These are phyloP conservation scores for Enteromius trimaculatus DNA, from an alignment of 2,797 vertebrate species.

Conservation along the genomic window DNA sequence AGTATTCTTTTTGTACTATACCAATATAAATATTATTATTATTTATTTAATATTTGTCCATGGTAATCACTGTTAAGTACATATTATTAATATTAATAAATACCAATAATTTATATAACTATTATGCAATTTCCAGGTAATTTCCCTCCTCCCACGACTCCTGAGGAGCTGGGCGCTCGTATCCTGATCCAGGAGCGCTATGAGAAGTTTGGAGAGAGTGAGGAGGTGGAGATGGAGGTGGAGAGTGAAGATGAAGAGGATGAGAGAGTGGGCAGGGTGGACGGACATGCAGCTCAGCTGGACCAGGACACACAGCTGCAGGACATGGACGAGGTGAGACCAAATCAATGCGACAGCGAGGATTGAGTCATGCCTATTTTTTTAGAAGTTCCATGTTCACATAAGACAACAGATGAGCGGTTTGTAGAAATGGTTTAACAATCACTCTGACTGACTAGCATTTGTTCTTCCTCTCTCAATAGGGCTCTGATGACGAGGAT, in stretches of 20 bases:
- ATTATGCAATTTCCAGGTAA: conserved; percentile 79
- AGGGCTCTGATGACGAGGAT: conserved; percentile 98
- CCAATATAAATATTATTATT: background rate
- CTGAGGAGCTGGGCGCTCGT: conserved; percentile 95
- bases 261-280: conserved; percentile 78
- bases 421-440: background rate
- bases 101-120: background rate
- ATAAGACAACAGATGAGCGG: background rate
- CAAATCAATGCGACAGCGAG: too few relatives aligned
- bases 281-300: conserved; percentile 83
- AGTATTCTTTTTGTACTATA: background rate
- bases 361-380: background rate
- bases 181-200: conserved; percentile 99
- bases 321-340: conserved; percentile 95
- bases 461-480: conserved; percentile 15
- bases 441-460: background rate
- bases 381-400: background rate
- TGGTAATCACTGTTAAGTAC: background rate
- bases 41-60: background rate
- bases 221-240: conserved; percentile 99
- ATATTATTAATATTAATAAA: background rate
- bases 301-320: conserved; percentile 98
- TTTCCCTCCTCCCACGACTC: conserved; percentile 97
- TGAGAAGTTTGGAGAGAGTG: conserved; percentile 97
- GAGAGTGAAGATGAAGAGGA: conserved; percentile 98